Percentiles rank a stretch among this genome's conserved stretches.
Evolutionary conservation across 2,797 vertebrate genomes (phyloP).

Genomic region (Threskiornis aethiopicus): DNA sequence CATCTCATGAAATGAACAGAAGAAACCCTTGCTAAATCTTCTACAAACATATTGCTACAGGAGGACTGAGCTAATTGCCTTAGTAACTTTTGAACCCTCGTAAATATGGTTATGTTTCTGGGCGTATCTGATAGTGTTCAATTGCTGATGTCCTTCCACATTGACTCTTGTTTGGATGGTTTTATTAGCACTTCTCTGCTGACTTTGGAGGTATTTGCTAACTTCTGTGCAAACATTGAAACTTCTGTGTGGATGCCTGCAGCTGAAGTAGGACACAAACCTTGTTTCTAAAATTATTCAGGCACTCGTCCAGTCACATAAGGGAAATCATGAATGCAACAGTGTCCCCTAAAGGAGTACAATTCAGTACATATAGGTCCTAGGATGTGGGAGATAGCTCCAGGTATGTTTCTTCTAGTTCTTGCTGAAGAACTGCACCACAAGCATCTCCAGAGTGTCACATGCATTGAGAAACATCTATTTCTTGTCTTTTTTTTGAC

Average conservation of each 20-base stretch:
- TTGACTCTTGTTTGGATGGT: background rate
- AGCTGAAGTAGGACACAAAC: background rate
- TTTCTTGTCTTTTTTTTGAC: background rate
- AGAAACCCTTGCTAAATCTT: background rate
- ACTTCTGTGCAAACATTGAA: background rate
- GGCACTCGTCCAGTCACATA: background rate
- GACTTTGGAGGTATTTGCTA: background rate
- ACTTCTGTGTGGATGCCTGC: background rate
- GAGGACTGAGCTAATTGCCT: background rate
- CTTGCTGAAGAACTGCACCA: background rate
- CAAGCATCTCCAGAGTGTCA: background rate
- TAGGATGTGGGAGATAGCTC: background rate
- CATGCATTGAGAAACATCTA: background rate
- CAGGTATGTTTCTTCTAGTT: background rate
- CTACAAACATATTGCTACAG: background rate
- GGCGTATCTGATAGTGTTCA: accelerated
- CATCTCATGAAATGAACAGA: background rate
- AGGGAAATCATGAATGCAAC: background rate
- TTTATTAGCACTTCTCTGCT: background rate
- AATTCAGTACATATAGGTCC: background rate
- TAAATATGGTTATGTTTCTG: background rate
- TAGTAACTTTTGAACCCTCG: background rate
- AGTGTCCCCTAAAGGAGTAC: background rate
- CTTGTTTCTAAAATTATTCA: background rate
- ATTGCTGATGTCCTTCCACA: background rate